Percentiles rank a stretch among this genome's conserved stretches.
These are phyloP conservation scores for Ptychoptera albimana DNA, from an alignment of 2,888 invertebrate species.

Conservation along the genomic window DNA sequence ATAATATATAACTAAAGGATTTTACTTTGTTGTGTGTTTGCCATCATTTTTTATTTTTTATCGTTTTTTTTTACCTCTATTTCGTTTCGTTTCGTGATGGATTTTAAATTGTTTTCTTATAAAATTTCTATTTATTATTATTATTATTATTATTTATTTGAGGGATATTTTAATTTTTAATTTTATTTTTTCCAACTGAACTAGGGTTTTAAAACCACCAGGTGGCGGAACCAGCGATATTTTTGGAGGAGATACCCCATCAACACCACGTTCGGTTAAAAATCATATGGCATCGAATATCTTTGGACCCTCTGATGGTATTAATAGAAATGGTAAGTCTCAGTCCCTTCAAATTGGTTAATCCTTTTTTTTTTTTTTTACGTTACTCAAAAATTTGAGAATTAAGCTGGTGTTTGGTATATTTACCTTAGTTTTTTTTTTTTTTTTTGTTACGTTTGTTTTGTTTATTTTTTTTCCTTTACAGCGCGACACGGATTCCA, in stretches of 20 bases:
- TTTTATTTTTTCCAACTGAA: constrained; percentile 16
- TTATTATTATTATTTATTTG: too few species aligned
- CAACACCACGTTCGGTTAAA: constrained; percentile 27
- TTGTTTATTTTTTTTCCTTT: constrained; percentile 18
- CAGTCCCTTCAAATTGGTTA: neutral
- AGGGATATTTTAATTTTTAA: too few species aligned
- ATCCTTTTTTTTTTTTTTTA: constrained; percentile 2
- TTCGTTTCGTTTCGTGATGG: too few species aligned
- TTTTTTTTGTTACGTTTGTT: neutral
- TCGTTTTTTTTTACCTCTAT: too few species aligned
- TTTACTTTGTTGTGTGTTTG: too few species aligned
- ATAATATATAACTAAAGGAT: too few species aligned
- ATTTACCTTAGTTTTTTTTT: neutral
- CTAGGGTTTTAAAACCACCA: constrained; percentile 44
- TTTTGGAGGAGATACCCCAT: constrained; percentile 28
- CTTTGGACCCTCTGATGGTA: constrained; percentile 25
- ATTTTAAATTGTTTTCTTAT: too few species aligned
- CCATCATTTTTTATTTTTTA: too few species aligned
- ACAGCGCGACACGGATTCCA: constrained; percentile 33
- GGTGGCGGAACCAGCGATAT: constrained; percentile 45
- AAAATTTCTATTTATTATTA: too few species aligned
- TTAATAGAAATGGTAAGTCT: constrained; percentile 26
- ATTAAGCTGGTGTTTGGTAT: neutral
- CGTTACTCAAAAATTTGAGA: neutral
- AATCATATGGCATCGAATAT: constrained; percentile 32